Base-by-base conservation (phyloP, 1,140 invertebrate genomes). In the Notospermus geniculatus region DNA sequence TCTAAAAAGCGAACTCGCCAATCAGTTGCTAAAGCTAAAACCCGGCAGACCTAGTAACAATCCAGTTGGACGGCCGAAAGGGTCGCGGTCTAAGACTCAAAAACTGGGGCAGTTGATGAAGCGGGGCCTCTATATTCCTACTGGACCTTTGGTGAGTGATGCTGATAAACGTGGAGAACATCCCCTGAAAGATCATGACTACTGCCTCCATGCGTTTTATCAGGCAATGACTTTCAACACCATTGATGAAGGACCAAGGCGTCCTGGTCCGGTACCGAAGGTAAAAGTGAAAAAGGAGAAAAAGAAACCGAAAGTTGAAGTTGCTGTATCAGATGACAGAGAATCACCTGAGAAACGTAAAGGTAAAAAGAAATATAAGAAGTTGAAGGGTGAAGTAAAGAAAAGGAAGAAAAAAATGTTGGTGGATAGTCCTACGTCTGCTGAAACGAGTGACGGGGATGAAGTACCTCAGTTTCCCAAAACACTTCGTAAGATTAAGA, bases 171-270 rank as follows among this genome's bases (percentile, higher is more conserved):
- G 59, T 15, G 13, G 22, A 2, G 25, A 28, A 17, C 56, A 60
- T 59, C 57, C 60, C 22, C 36, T 62, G 60, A 25, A 17, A 27
- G 60, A 62, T 46, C 60, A 62, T 29, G 60, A 62, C 43, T 62
- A 62, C 56, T 62, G 60, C 56, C 54, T 30, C 13, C 55, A 62
- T 27, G 30, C 23, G 17, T 62, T 32, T 57, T 62, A 52, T 52
- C 29, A 62, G 25, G 17, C 59, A 2, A 41, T 60, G 19, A 27
- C 46, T 7, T 50, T 50, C n/a, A 50, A 19, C 19, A 50, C n/a
- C 4, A 9, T 23, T 7, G 46, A 50, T 23, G 46, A 50, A n/a
- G 46, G 25, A 50, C n/a, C 25, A 19, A 5, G 25, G 25, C 19
- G 25, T 9, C 19, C n/a, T 23, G 25, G 25, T 7, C 19, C n/a